These are phyloP conservation scores for Catharus bicknelli DNA, from an alignment of 2,113 vertebrate species.

Conservation along the genomic window DNA sequence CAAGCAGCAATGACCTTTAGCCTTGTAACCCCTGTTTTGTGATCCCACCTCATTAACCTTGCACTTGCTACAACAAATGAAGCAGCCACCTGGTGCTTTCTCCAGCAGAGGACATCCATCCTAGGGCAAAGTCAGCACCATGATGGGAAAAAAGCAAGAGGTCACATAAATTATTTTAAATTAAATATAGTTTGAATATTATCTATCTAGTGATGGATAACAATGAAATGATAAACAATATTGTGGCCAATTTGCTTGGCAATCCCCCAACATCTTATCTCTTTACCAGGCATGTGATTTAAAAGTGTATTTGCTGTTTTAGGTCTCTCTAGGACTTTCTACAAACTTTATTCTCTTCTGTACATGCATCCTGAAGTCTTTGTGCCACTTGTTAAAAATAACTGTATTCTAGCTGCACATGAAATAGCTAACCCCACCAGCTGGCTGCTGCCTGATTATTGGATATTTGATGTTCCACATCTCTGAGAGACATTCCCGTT, in stretches of 20 bases:
- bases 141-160: background rate
- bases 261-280: background rate
- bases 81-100: background rate
- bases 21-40: background rate
- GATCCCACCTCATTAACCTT: background rate
- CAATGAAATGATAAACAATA: background rate
- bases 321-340: background rate
- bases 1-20: background rate
- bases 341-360: background rate
- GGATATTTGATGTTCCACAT: background rate
- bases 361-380: background rate
- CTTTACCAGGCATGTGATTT: background rate
- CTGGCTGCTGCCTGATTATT: background rate
- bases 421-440: background rate
- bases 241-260: background rate
- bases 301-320: background rate
- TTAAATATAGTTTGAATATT: background rate
- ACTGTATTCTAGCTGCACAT: background rate
- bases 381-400: background rate
- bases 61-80: background rate
- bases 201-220: background rate
- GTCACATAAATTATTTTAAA: background rate
- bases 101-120: background rate
- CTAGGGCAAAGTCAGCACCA: background rate
- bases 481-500: background rate